A percentile compares a stretch with the other conserved stretches of the same genome.
phyloP scores from a whole-genome alignment of 2,888 invertebrate species.

The Lasioglossum zephyrum region DNA sequence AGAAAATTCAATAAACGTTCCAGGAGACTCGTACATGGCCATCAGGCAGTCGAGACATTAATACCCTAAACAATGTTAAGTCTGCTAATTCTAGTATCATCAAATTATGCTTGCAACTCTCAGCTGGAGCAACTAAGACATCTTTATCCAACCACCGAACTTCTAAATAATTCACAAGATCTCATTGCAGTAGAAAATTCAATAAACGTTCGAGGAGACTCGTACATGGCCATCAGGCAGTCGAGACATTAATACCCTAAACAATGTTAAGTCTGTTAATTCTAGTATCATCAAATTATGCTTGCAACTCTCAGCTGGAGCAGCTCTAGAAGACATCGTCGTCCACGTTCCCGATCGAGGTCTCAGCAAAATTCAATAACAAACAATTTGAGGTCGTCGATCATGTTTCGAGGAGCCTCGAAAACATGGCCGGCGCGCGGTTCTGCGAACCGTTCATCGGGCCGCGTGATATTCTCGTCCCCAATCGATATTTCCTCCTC shows the following conservation, averaged over 20 bases:
- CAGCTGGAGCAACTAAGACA: not conserved
- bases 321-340: too few relatives aligned
- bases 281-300: not conserved
- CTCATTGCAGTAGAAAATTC: not conserved
- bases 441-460: slow-evolving; percentile 16
- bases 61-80: too few relatives aligned
- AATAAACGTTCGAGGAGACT: too few relatives aligned
- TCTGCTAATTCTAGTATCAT: too few relatives aligned
- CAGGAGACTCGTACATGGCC: too few relatives aligned
- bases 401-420: not conserved
- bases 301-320: too few relatives aligned
- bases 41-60: too few relatives aligned
- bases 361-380: not conserved
- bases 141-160: not conserved
- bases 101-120: too few relatives aligned
- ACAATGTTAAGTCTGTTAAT: not conserved
- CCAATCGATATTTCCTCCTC: slow-evolving; percentile 31
- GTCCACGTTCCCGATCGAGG: not conserved
- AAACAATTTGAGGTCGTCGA: not conserved
- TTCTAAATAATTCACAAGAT: not conserved
- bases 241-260: not conserved
- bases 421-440: not conserved
- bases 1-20: not conserved
- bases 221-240: too few relatives aligned
- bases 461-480: slow-evolving; percentile 35